Percentiles rank a stretch among this genome's conserved stretches.
phyloP scores from a whole-genome alignment of 2,797 vertebrate genomes.

The Crenuchus spilurus region DNA sequence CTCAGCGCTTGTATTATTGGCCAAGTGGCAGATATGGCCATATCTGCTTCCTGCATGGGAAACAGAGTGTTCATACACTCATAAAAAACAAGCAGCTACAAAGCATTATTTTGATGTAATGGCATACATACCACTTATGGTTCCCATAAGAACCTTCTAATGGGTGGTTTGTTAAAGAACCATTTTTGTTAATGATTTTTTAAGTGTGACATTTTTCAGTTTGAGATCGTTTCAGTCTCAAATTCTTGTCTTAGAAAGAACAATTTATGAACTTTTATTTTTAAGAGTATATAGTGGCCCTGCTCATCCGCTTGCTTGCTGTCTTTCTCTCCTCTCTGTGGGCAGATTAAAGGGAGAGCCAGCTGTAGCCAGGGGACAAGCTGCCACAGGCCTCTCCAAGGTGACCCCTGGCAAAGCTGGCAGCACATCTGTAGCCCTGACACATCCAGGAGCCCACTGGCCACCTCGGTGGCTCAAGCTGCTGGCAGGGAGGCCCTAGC shows the following conservation, averaged over 20 bases:
- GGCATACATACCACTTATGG: neutral
- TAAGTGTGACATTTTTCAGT: too few relatives aligned
- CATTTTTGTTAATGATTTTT: too few relatives aligned
- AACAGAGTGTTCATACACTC: neutral
- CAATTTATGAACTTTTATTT: neutral
- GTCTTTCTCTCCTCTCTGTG: constrained; percentile 37
- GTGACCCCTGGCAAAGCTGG: constrained; percentile 70
- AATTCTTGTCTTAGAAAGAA: neutral
- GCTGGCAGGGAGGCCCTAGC: constrained; percentile 57
- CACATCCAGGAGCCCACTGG: constrained; percentile 53
- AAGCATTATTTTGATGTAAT: neutral
- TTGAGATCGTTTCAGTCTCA: too few relatives aligned
- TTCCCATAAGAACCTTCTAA: neutral
- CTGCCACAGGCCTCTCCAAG: constrained; percentile 64
- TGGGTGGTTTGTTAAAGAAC: neutral
- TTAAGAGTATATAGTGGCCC: constrained; percentile 4
- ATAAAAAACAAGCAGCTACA: neutral
- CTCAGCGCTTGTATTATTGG: neutral
- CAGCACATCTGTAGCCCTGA: constrained; percentile 67
- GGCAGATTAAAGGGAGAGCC: constrained; percentile 63
- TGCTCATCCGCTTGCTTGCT: constrained; percentile 12
- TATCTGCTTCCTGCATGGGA: constrained; percentile 22
- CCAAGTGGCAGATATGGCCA: neutral
- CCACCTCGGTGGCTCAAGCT: constrained; percentile 42
- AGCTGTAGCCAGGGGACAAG: constrained; percentile 62